phyloP scores from a whole-genome alignment of 2,797 vertebrate genomes.

The Hybognathus amarus region DNA sequence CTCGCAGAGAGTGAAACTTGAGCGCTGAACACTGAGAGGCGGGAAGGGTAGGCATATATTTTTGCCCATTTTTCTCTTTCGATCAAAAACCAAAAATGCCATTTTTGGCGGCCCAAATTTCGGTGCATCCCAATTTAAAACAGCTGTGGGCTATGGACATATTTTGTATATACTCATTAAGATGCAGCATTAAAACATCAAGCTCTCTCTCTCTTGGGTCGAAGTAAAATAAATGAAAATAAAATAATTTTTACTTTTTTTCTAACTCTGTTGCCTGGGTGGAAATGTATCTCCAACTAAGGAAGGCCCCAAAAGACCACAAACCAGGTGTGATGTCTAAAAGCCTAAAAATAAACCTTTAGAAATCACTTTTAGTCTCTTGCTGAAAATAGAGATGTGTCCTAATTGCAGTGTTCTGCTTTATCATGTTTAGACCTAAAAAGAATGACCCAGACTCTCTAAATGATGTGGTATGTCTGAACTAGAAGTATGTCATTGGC shows the following conservation, averaged over 20 bases:
- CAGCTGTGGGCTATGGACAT: neutral
- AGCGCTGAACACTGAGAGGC: no score
- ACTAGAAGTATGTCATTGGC: constrained; percentile 14
- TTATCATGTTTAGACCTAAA: constrained; percentile 21
- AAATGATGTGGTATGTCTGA: constrained; percentile 13
- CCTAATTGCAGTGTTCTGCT: constrained; percentile 24
- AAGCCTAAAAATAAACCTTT: constrained; percentile 36
- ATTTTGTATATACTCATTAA: neutral
- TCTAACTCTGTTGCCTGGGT: neutral
- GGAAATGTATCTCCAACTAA: neutral
- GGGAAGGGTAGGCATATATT: no score
- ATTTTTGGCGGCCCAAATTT: no score
- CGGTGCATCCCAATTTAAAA: neutral
- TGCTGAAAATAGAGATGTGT: constrained; percentile 25
- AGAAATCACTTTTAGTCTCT: constrained; percentile 13
- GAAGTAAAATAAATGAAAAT: neutral
- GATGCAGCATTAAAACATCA: neutral
- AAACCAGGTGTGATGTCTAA: constrained; percentile 15
- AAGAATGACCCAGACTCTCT: neutral
- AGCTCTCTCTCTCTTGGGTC: neutral
- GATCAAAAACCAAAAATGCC: no score
- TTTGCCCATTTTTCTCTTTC: no score
- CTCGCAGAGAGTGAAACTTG: no score
- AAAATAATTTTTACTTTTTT: neutral
- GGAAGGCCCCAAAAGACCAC: neutral